A percentile compares a stretch with the other conserved stretches of the same genome.
These are phyloP conservation scores for Antitype chi DNA, from an alignment of 2,888 invertebrate species.

Conservation along the genomic window DNA sequence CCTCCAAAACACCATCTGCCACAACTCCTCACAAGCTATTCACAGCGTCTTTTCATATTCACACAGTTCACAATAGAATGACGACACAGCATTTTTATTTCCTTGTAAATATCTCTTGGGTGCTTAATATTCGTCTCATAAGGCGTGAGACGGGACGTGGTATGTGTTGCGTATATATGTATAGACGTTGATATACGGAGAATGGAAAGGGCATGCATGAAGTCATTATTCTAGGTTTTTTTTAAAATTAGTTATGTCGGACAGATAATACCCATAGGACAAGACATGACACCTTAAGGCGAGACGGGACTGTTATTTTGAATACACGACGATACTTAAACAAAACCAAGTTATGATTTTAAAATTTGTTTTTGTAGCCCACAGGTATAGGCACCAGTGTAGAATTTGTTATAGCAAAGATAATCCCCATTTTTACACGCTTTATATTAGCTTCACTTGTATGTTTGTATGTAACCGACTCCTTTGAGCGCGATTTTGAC, in stretches of 20 bases:
- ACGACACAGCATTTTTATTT: slow-evolving; percentile 68
- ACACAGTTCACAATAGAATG: slow-evolving; percentile 62
- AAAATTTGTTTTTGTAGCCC: too few species aligned
- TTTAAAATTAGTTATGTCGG: not conserved
- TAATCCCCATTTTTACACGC: too few species aligned
- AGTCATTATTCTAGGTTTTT: not conserved
- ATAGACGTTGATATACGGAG: slow-evolving; percentile 56
- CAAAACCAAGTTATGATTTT: too few species aligned
- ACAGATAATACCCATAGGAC: not conserved
- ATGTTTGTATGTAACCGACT: too few species aligned
- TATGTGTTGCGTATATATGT: slow-evolving; percentile 73
- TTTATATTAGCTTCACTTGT: too few species aligned
- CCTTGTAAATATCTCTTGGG: slow-evolving; percentile 78
- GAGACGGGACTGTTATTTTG: too few species aligned
- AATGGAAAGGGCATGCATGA: slow-evolving; percentile 42
- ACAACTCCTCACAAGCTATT: slow-evolving; percentile 40
- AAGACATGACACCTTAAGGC: not conserved
- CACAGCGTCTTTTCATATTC: slow-evolving; percentile 52
- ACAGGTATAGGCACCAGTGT: too few species aligned
- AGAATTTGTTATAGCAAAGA: too few species aligned
- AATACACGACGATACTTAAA: too few species aligned
- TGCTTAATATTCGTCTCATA: slow-evolving; percentile 87
- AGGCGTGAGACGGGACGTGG: slow-evolving; percentile 77
- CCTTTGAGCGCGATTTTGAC: too few species aligned
- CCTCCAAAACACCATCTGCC: not conserved